Evolutionary conservation across 2,888 invertebrate species (phyloP).

Genomic region (Caradrina kadenii): DNA sequence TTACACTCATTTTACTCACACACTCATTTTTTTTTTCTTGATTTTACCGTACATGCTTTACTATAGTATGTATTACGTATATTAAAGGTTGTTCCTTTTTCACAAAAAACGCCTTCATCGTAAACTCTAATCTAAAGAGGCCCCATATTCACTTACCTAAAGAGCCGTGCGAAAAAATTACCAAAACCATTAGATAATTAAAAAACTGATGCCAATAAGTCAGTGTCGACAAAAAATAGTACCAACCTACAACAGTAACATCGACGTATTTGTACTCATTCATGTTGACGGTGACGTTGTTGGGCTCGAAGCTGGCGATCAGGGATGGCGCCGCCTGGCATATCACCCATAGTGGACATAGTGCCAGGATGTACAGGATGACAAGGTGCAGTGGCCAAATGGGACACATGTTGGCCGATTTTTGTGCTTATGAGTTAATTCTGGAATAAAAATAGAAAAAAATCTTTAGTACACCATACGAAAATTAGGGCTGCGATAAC

Average conservation of each 20-base stretch:
- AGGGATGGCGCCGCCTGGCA: conserved; percentile 84
- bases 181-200: no score
- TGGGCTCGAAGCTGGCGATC: conserved; percentile 79
- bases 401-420: conserved; percentile 88
- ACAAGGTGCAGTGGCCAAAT: conserved; percentile 91
- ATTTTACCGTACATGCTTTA: no score
- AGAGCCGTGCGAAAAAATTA: no score
- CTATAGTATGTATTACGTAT: no score
- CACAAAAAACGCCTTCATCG: no score
- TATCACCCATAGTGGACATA: conserved; percentile 89
- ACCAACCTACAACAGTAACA: conserved; percentile 78
- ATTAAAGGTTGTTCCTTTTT: no score
- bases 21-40: no score
- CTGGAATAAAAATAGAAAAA: conserved; percentile 45
- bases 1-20: no score
- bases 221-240: neutral
- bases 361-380: conserved; percentile 88
- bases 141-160: no score
- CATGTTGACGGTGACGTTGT: conserved; percentile 84
- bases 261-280: conserved; percentile 80
- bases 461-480: neutral
- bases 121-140: no score
- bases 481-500: neutral
- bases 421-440: conserved; percentile 38
- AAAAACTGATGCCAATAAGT: no score